Percentiles rank a stretch among this genome's conserved stretches.
Evolutionary conservation across 2,888 invertebrate genomes (phyloP).

Genomic region (Morpho deidamia): DNA sequence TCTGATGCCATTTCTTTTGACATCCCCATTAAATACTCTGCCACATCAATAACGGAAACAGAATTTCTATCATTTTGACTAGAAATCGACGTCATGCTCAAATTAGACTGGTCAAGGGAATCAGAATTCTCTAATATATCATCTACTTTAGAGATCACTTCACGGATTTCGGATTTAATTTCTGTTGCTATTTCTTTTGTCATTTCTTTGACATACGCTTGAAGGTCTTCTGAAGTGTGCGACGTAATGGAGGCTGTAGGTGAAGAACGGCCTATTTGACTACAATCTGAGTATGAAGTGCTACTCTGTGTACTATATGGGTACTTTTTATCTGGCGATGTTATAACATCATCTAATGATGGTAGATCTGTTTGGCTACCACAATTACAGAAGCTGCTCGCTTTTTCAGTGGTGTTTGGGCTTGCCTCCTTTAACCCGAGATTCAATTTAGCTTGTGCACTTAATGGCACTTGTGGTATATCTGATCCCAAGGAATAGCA

Average conservation of each 20-base stretch:
- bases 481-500: slow-evolving; percentile 83
- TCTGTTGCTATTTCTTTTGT: slow-evolving; percentile 88
- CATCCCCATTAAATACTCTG: slow-evolving; percentile 87
- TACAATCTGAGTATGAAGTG: slow-evolving; percentile 75
- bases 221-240: slow-evolving; percentile 81
- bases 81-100: slow-evolving; percentile 72
- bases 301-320: slow-evolving; percentile 67
- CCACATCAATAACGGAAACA: slow-evolving; percentile 85
- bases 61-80: slow-evolving; percentile 83
- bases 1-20: slow-evolving; percentile 88
- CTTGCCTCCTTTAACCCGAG: slow-evolving; percentile 79
- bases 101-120: slow-evolving; percentile 72
- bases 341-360: slow-evolving; percentile 79
- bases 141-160: slow-evolving; percentile 88
- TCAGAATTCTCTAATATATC: slow-evolving; percentile 86
- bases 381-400: slow-evolving; percentile 81
- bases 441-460: slow-evolving; percentile 81
- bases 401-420: slow-evolving; percentile 54
- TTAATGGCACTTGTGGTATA: slow-evolving; percentile 74
- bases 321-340: slow-evolving; percentile 65
- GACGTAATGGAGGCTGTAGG: slow-evolving; percentile 75
- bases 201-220: slow-evolving; percentile 87
- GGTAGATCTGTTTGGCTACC: slow-evolving; percentile 86
- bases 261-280: slow-evolving; percentile 74
- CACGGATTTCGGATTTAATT: slow-evolving; percentile 89